Evolutionary conservation across 2,888 invertebrate species (phyloP).

Genomic region (Clitarchus hookeri): DNA sequence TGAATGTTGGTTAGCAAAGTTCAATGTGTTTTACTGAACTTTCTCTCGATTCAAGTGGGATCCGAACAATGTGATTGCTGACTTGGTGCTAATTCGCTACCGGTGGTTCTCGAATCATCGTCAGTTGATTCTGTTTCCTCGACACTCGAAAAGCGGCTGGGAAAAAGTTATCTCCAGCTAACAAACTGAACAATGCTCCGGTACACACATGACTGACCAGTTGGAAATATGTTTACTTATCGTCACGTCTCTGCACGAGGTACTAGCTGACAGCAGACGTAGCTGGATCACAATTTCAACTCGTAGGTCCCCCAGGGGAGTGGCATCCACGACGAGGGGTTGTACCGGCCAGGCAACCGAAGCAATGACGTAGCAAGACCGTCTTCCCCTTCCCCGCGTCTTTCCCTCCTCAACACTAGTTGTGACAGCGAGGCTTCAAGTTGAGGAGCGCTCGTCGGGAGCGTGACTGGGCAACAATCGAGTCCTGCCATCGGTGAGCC

Average conservation of each 20-base stretch:
- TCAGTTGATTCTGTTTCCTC: neutral
- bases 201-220: no score
- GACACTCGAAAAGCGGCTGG: no score
- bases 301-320: neutral
- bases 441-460: slow-evolving; percentile 6
- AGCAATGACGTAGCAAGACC: neutral
- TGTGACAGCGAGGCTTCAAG: slow-evolving; percentile 8
- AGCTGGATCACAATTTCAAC: neutral
- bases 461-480: slow-evolving; percentile 6
- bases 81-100: no score
- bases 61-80: no score
- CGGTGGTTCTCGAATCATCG: neutral
- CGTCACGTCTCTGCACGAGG: no score
- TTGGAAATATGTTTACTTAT: no score
- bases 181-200: neutral
- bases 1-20: no score
- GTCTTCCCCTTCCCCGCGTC: neutral
- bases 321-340: no score
- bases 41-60: no score
- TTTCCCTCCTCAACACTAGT: neutral
- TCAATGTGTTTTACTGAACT: no score
- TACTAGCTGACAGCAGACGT: no score
- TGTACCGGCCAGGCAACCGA: neutral
- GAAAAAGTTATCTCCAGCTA: neutral
- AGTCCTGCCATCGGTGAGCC: neutral